A percentile compares a stretch with the other conserved stretches of the same genome.
These are phyloP conservation scores for Lytechinus variegatus DNA, from an alignment of 35 echinoderm and acorn worm species.

Conservation along the genomic window DNA sequence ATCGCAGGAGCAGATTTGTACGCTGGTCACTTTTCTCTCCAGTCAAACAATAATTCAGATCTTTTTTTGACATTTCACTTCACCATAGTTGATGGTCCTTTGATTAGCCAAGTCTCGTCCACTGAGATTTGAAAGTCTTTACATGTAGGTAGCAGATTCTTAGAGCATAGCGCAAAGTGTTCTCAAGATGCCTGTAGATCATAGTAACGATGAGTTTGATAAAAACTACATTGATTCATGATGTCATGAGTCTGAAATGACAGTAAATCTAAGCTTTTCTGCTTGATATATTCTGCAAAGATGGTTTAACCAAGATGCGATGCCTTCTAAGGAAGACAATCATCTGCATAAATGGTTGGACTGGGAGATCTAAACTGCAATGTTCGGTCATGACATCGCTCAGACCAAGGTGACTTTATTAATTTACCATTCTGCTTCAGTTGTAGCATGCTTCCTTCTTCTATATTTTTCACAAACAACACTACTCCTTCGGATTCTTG, in stretches of 20 bases:
- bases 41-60: background rate
- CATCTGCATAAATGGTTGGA: background rate
- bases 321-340: background rate
- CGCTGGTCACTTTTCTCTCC: background rate
- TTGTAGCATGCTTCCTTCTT: background rate
- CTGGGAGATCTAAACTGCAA: background rate
- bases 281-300: background rate
- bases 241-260: background rate
- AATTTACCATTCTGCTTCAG: background rate
- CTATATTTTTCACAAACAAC: background rate
- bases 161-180: background rate
- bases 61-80: too few species aligned
- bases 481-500: background rate
- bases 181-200: background rate
- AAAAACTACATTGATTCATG: too few species aligned
- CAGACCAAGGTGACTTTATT: background rate
- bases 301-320: background rate
- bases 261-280: too few species aligned
- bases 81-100: background rate
- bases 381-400: background rate
- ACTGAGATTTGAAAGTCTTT: background rate
- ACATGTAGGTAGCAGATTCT: background rate
- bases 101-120: background rate
- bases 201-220: background rate
- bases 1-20: background rate